Evolutionary conservation across 2,888 invertebrate species (phyloP).

Genomic region (Cinara cedri): DNA sequence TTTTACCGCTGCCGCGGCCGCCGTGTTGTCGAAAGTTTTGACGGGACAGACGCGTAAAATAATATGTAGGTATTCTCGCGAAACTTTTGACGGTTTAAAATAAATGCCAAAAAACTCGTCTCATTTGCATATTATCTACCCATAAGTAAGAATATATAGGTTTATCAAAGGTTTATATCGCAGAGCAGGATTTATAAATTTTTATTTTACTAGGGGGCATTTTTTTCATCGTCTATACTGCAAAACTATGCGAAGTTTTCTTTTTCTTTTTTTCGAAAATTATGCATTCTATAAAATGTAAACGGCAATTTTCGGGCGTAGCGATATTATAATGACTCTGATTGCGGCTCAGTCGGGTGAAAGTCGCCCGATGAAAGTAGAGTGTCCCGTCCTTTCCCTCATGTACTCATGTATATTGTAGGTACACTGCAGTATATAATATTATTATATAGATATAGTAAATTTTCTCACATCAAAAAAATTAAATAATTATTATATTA

Average conservation of each 20-base stretch:
- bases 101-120: constrained; percentile 11
- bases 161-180: background rate
- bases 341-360: constrained; percentile 7
- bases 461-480: too few relatives aligned
- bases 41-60: background rate
- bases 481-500: too few relatives aligned
- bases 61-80: background rate
- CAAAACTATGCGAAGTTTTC: background rate
- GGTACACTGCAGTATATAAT: background rate
- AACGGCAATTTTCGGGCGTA: constrained; percentile 28
- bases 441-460: background rate
- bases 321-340: background rate
- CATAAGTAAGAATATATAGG: too few relatives aligned
- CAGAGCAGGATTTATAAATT: background rate
- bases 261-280: constrained; percentile 14
- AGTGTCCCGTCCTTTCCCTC: constrained; percentile 53
- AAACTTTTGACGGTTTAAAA: constrained; percentile 33
- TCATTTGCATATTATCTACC: constrained; percentile 12
- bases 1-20: background rate
- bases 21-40: background rate
- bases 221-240: background rate
- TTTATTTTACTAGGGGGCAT: background rate
- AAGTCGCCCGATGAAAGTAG: constrained; percentile 49
- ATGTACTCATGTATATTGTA: background rate
- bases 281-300: background rate